Conservation (phyloP, 2,888 invertebrate genomes). For the Aspidiotus rigidus region DNA sequence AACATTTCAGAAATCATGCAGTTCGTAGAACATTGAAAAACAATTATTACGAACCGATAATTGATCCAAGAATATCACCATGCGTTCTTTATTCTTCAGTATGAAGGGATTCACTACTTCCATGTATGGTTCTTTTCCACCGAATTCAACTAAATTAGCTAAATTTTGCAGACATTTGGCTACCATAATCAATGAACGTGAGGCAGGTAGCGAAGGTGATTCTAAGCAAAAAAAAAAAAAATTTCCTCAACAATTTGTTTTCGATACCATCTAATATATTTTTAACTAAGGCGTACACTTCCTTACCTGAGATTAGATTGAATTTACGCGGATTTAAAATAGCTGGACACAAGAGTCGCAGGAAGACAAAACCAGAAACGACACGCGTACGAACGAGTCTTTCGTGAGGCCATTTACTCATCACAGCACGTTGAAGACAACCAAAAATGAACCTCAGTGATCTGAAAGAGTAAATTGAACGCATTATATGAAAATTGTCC, state of each 20-base stretch:
- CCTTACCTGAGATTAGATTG: constrained; percentile 60
- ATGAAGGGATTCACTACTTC: constrained; percentile 90
- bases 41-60: constrained; percentile 54
- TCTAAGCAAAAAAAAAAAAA: constrained; percentile 44
- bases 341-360: constrained; percentile 86
- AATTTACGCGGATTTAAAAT: constrained; percentile 90
- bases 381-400: constrained; percentile 85
- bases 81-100: constrained; percentile 87
- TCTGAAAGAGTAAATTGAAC: constrained; percentile 41
- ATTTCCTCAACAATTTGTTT: background rate
- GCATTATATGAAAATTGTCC: background rate
- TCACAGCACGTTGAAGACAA: constrained; percentile 82
- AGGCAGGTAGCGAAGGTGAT: constrained; percentile 50
- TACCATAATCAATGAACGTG: constrained; percentile 82
- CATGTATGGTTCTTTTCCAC: constrained; percentile 67
- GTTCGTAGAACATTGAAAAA: background rate
- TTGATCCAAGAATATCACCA: constrained; percentile 93
- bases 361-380: constrained; percentile 95
- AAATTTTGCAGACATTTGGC: constrained; percentile 95
- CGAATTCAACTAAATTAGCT: constrained; percentile 91
- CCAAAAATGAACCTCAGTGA: constrained; percentile 87
- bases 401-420: constrained; percentile 90
- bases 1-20: background rate
- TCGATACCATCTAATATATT: background rate
- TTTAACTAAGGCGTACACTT: background rate